Percentiles rank a stretch among this genome's conserved stretches.
These are phyloP conservation scores for Cynaeus angustus DNA, from an alignment of 2,888 invertebrate genomes.

Conservation along the genomic window DNA sequence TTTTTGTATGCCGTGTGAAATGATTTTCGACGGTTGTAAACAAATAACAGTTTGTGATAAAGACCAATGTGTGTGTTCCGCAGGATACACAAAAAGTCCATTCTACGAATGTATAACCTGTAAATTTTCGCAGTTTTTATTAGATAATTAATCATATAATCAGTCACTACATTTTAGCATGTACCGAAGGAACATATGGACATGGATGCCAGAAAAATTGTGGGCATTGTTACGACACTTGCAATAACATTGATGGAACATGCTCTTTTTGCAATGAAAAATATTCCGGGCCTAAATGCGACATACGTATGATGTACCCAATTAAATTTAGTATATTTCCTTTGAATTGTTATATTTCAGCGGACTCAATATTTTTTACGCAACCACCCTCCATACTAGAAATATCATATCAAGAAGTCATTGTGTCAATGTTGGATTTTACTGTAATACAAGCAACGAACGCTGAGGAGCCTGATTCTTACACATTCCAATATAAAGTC, in stretches of 20 bases:
- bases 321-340: not conserved
- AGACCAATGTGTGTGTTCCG: slow-evolving; percentile 23
- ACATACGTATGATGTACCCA: slow-evolving; percentile 14
- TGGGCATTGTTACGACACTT: slow-evolving; percentile 11
- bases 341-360: slow-evolving; percentile 7
- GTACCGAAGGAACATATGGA: not conserved
- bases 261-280: slow-evolving; percentile 6
- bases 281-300: slow-evolving; percentile 27
- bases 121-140: not conserved
- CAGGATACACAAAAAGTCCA: slow-evolving; percentile 6
- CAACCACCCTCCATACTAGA: not conserved
- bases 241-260: slow-evolving; percentile 14
- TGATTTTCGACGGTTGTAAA: slow-evolving; percentile 12
- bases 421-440: slow-evolving; percentile 2
- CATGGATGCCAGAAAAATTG: slow-evolving; percentile 31
- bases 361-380: not conserved
- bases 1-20: slow-evolving; percentile 21
- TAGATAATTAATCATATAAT: not conserved
- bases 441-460: not conserved
- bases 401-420: not conserved
- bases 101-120: not conserved
- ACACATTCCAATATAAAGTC: slow-evolving; percentile 24
- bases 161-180: slow-evolving; percentile 9
- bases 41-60: slow-evolving; percentile 16
- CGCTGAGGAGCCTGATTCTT: not conserved